phyloP scores from a whole-genome alignment of 2,888 invertebrate genomes.

The Dynastes hyllus region DNA sequence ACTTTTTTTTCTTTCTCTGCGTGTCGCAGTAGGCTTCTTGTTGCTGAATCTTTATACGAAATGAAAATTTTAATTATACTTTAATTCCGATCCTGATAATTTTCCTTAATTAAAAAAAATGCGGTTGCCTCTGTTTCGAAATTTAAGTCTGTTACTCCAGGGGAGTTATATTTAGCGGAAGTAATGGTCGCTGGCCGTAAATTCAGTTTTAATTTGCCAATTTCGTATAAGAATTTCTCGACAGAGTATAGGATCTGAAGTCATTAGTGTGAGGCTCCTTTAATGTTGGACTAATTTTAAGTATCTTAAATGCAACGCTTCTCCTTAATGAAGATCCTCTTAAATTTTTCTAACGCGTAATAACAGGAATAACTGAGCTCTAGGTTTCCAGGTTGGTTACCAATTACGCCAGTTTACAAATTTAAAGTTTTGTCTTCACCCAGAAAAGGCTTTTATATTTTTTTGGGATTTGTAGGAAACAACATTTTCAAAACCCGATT shows the following conservation, averaged over 20 bases:
- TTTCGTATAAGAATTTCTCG: background rate
- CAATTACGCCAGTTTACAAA: too few relatives aligned
- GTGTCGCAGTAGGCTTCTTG: background rate
- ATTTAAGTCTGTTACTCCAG: background rate
- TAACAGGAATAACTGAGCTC: background rate
- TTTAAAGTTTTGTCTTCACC: too few relatives aligned
- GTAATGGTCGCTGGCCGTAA: background rate
- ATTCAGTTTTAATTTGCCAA: conserved; percentile 4
- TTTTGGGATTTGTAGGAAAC: too few relatives aligned
- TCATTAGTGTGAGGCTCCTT: background rate
- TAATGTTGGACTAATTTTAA: background rate
- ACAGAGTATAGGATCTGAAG: background rate
- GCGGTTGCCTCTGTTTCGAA: conserved; percentile 4
- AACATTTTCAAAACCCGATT: too few relatives aligned
- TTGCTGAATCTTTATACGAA: background rate
- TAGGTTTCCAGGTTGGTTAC: too few relatives aligned
- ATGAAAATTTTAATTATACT: conserved; percentile 23
- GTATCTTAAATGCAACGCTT: background rate
- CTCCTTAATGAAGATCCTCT: background rate
- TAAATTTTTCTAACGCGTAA: background rate
- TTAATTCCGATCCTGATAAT: conserved; percentile 7
- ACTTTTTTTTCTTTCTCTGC: background rate
- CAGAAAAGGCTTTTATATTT: too few relatives aligned
- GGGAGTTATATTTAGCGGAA: conserved; percentile 10
- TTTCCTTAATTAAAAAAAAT: conserved; percentile 15